Evolutionary conservation across 2,888 invertebrate genomes (phyloP), one percentile per base, ranked within the genome.

Genomic region (Netelia melanura): DNA sequence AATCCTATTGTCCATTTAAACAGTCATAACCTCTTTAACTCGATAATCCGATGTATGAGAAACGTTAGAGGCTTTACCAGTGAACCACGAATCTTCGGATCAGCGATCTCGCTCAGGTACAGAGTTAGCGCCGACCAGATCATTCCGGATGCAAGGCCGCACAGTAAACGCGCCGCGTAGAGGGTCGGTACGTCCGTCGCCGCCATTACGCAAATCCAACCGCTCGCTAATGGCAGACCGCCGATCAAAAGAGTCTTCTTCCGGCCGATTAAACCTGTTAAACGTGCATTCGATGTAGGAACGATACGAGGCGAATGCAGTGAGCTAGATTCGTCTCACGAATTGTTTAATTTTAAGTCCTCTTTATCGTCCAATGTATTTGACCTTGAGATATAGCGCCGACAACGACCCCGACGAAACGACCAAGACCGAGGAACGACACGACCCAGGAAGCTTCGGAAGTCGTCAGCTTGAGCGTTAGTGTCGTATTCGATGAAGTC

Each of bases 21-120:
- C 38, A 6, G 6, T 8, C 38, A 38, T 38, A 38, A 38, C 38
- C 38, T 38, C 38, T 38, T 38, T 38, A 38, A 38, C 3, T 38
- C 38, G 38, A 1, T 38, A 38, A 38, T 0, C 6, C 38, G 8
- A 6, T 38, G 0, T 6, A 38, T 6, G 6, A 38, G 6, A 38
- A 6, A 38, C 6, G 38, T 38, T 8, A 38, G 3, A 38, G 8
- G 48, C 48, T 48, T 90, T 90, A 92, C 93, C 91, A 93, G 85
- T 62, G 92, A 90, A 71, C 93, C 93, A 75, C 93, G 93, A 71
- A 93, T 93, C 65, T 87, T 90, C 6, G 93, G 92, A 86, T 93
- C 90, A 5, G 93, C 93, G 14, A 93, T 92, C 86, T 93, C 93
- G 75, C 92, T 90, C 8, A 93, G 78, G 77, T 91, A 93, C 11